Conservation (phyloP, 2,797 vertebrate genomes). For the Cynodonichthys magdalenae region DNA sequence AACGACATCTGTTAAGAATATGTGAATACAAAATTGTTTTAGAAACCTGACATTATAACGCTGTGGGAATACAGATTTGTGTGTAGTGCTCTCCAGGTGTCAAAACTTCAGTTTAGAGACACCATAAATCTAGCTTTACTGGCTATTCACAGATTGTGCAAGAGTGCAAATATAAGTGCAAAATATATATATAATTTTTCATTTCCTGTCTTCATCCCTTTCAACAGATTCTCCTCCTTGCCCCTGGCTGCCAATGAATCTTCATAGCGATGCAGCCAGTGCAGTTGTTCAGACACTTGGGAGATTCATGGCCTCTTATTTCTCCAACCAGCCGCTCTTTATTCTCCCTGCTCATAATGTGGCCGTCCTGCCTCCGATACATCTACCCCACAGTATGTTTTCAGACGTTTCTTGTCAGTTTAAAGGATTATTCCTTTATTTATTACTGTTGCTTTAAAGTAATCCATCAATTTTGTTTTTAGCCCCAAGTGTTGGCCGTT, state of each 20-base stretch:
- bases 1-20: not conserved
- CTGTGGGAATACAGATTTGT: not conserved
- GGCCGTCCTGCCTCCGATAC: slow-evolving; percentile 85
- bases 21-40: not conserved
- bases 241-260: slow-evolving; percentile 55
- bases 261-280: slow-evolving; percentile 80
- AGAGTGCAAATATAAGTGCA: not conserved
- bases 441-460: not conserved
- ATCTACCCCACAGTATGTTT: slow-evolving; percentile 83
- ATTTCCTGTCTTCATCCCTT: slow-evolving; percentile 24
- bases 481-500: slow-evolving; percentile 69
- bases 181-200: not conserved
- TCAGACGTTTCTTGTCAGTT: not conserved
- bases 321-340: slow-evolving; percentile 87
- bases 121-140: slow-evolving; percentile 2
- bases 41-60: no score
- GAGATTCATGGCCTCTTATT: slow-evolving; percentile 96
- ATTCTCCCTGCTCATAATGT: slow-evolving; percentile 90
- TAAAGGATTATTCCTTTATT: not conserved
- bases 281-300: slow-evolving; percentile 88
- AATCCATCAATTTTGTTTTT: slow-evolving; percentile 1
- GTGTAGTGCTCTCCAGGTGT: not conserved
- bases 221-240: slow-evolving; percentile 62
- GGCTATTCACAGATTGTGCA: not conserved
- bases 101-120: not conserved